phyloP scores from a whole-genome alignment of 37 sponge, comb jelly and placozoan genomes.

The Bolinopsis microptera region DNA sequence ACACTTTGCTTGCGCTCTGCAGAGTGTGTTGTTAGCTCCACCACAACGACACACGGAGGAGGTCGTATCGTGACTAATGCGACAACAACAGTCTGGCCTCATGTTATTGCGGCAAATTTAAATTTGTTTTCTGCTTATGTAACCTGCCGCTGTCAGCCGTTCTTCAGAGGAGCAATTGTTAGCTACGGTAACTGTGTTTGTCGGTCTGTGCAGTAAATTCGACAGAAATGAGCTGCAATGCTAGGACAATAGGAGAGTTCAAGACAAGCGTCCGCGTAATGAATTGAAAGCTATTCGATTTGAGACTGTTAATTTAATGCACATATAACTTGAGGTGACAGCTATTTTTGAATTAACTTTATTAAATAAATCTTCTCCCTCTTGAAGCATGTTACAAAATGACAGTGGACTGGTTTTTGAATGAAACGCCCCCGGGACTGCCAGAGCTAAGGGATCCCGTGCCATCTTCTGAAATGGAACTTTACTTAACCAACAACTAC shows the following conservation, averaged over 20 bases:
- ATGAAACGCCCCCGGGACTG: constrained; percentile 15
- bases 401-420: constrained; percentile 63
- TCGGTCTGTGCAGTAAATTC: too few species aligned
- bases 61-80: neutral
- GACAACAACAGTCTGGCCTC: neutral
- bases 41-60: neutral
- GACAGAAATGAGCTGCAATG: too few species aligned
- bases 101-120: neutral
- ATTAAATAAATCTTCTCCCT: too few species aligned
- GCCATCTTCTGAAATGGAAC: constrained; percentile 5
- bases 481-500: constrained; percentile 55
- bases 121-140: neutral
- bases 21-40: neutral
- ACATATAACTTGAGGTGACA: too few species aligned
- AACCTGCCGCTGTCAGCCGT: neutral
- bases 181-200: too few species aligned
- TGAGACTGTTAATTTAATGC: too few species aligned
- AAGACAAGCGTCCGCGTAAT: too few species aligned
- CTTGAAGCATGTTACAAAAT: constrained; percentile 38
- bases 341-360: too few species aligned
- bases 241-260: too few species aligned
- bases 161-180: too few species aligned
- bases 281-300: too few species aligned
- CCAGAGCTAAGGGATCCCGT: constrained; percentile 6
- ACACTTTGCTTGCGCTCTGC: neutral